phyloP scores from a whole-genome alignment of 2,113 vertebrate species.

The Variabilichromis moorii region DNA sequence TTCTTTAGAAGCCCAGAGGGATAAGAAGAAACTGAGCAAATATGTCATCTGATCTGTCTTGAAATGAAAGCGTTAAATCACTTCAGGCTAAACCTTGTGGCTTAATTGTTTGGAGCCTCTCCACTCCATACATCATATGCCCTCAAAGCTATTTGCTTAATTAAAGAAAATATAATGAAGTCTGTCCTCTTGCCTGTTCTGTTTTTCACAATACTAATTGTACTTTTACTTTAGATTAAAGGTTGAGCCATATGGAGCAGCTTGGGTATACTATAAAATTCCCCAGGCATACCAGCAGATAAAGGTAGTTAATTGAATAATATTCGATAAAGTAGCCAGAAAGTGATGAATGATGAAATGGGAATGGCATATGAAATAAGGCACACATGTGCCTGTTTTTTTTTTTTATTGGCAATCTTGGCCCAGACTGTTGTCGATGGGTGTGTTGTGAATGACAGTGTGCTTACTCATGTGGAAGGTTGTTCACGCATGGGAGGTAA shows the following conservation, averaged over 20 bases:
- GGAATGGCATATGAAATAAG: conserved; percentile 48
- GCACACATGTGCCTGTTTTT: conserved; percentile 25
- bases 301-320: conserved; percentile 63
- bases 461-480: conserved; percentile 53
- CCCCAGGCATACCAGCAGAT: conserved; percentile 21
- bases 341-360: conserved; percentile 44
- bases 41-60: conserved; percentile 10
- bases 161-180: conserved; percentile 42
- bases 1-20: not conserved
- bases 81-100: conserved; percentile 1
- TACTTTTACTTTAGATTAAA: conserved; percentile 46
- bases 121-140: not conserved
- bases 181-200: not conserved
- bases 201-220: conserved; percentile 41
- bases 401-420: conserved; percentile 49
- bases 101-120: not conserved
- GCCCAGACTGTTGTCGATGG: not conserved
- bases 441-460: conserved; percentile 51
- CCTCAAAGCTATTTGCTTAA: conserved; percentile 22
- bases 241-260: conserved; percentile 10
- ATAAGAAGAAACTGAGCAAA: conserved; percentile 1
- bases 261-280: conserved; percentile 7
- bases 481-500: conserved; percentile 40
- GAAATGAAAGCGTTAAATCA: conserved; percentile 11
- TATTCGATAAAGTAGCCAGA: conserved; percentile 12